Conservation (phyloP, 2,113 vertebrate species). For the Brienomyrus longianalis region DNA sequence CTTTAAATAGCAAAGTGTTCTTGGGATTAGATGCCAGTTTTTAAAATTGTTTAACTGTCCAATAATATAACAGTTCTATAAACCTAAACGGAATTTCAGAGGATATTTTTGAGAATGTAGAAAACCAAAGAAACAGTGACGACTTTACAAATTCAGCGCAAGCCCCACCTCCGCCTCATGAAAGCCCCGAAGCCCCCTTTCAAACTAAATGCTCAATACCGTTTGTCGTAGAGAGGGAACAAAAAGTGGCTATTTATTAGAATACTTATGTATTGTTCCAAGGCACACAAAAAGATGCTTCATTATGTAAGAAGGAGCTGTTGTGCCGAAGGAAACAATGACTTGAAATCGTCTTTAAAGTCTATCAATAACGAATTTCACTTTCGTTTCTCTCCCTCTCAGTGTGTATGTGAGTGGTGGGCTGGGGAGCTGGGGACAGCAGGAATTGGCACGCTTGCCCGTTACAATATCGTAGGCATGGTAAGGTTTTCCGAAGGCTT, state of each 20-base stretch:
- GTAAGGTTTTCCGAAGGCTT: constrained; percentile 52
- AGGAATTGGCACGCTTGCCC: constrained; percentile 65
- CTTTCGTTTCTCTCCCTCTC: constrained; percentile 74
- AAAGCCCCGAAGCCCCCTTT: constrained; percentile 86
- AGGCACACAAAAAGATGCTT: constrained; percentile 86
- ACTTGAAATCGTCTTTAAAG: constrained; percentile 95
- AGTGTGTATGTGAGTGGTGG: constrained; percentile 67
- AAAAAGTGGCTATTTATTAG: constrained; percentile 96
- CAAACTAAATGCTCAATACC: constrained; percentile 82
- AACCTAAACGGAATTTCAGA: background rate
- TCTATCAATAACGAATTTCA: constrained; percentile 82
- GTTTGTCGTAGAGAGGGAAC: constrained; percentile 81
- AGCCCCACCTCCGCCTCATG: constrained; percentile 75
- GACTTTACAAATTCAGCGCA: constrained; percentile 35
- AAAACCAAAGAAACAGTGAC: constrained; percentile 19
- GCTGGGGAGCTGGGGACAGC: constrained; percentile 69
- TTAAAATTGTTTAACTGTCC: background rate
- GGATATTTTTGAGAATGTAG: background rate
- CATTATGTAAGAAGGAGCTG: constrained; percentile 86
- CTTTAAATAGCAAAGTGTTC: background rate
- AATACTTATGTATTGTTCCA: constrained; percentile 96
- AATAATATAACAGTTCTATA: background rate
- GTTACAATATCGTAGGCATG: constrained; percentile 58
- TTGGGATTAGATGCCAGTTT: background rate
- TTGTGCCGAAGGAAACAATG: constrained; percentile 87